phyloP scores from a whole-genome alignment of 2,113 vertebrate species.

The Onychostruthus taczanowskii region DNA sequence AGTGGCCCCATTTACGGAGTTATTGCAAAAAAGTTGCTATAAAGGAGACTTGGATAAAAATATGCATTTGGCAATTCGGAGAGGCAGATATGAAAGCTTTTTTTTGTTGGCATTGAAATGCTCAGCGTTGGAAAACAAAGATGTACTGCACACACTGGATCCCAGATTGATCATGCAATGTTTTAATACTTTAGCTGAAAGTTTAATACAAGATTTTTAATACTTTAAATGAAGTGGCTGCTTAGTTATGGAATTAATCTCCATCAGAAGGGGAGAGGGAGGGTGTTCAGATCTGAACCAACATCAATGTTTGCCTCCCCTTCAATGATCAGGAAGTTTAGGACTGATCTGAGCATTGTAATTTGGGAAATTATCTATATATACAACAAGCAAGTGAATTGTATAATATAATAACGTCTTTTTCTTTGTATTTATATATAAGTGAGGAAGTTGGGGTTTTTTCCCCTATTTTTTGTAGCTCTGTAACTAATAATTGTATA shows the following conservation, averaged over 20 bases:
- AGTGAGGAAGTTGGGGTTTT: background rate
- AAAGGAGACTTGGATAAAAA: background rate
- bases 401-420: background rate
- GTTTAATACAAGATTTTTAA: background rate
- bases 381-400: background rate
- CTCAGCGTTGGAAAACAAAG: background rate
- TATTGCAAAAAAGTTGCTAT: background rate
- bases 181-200: background rate
- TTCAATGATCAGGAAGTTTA: background rate
- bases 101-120: background rate
- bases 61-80: background rate
- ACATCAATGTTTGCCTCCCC: background rate
- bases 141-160: background rate
- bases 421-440: background rate
- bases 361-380: background rate
- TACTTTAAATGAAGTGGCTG: background rate
- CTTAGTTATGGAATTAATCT: background rate
- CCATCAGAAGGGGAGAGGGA: background rate
- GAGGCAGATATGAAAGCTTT: background rate
- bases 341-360: background rate
- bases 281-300: background rate
- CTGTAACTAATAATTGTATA: background rate
- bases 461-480: background rate
- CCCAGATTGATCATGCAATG: background rate
- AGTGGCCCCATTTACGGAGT: background rate